Evolutionary conservation across 2,888 invertebrate genomes (phyloP).

Genomic region (Perizoma affinitatum): DNA sequence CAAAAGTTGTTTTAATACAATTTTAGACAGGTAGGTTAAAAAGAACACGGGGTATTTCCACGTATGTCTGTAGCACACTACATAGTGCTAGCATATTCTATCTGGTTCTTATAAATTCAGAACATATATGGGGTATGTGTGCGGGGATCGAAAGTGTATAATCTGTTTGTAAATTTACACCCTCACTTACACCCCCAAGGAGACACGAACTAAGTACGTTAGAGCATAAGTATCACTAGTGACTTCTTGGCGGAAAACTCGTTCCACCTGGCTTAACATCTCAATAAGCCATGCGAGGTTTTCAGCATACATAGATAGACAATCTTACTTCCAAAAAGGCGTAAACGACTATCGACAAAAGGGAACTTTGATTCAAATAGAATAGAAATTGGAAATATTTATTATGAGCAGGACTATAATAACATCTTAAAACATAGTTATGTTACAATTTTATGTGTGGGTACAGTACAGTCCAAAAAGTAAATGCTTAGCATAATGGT

Average conservation of each 20-base stretch:
- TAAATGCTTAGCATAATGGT: too few relatives aligned
- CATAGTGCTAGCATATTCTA: too few relatives aligned
- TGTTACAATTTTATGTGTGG: too few relatives aligned
- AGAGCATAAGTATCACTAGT: neutral
- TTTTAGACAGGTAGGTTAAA: neutral
- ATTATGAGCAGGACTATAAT: too few relatives aligned
- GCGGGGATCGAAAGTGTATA: neutral
- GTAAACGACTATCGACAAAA: too few relatives aligned
- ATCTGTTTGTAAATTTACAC: neutral
- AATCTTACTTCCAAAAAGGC: too few relatives aligned
- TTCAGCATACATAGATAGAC: neutral
- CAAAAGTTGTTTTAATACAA: slow-evolving; percentile 16
- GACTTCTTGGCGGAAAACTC: neutral
- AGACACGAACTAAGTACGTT: neutral
- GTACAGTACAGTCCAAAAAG: too few relatives aligned
- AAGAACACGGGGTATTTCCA: too few relatives aligned
- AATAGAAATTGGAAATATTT: too few relatives aligned
- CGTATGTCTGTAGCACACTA: too few relatives aligned
- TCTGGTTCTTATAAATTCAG: neutral
- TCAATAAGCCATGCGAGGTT: slow-evolving; percentile 12
- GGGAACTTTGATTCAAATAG: too few relatives aligned
- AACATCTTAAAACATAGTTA: too few relatives aligned
- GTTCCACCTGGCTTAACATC: slow-evolving; percentile 5
- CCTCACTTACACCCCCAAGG: neutral
- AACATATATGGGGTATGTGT: neutral